Conservation (phyloP, 1,140 invertebrate species). For the Penaeus chinensis region DNA sequence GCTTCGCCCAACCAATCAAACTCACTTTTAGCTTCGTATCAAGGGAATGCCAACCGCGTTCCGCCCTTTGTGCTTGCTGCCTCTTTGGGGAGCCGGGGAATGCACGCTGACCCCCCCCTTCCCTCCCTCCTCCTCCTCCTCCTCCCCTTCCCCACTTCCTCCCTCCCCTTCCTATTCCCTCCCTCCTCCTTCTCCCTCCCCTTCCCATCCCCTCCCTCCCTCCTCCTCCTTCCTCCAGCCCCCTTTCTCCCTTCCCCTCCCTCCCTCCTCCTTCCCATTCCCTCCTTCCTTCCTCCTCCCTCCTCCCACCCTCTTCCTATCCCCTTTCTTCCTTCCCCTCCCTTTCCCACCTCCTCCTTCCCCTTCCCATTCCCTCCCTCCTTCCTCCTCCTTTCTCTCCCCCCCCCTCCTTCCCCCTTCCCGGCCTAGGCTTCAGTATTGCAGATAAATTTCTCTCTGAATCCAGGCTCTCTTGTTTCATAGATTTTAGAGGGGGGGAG, state of each 20-base stretch:
- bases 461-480: no score
- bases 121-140: not conserved
- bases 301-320: not conserved
- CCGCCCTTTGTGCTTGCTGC: not conserved
- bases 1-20: not conserved
- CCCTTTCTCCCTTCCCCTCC: no score
- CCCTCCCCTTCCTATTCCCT: not conserved
- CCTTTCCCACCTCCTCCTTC: not conserved
- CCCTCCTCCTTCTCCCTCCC: not conserved
- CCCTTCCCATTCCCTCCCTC: not conserved
- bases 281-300: not conserved
- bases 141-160: not conserved
- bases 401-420: not conserved
- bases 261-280: not conserved
- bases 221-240: not conserved
- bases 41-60: not conserved
- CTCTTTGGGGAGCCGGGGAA: not conserved
- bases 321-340: no score
- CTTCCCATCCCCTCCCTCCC: conserved; percentile 4
- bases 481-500: no score
- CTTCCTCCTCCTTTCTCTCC: no score
- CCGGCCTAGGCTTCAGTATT: not conserved
- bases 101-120: not conserved
- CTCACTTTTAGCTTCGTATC: not conserved
- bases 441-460: no score